phyloP scores from a whole-genome alignment of 2,797 vertebrate species.

The Valencia hispanica region DNA sequence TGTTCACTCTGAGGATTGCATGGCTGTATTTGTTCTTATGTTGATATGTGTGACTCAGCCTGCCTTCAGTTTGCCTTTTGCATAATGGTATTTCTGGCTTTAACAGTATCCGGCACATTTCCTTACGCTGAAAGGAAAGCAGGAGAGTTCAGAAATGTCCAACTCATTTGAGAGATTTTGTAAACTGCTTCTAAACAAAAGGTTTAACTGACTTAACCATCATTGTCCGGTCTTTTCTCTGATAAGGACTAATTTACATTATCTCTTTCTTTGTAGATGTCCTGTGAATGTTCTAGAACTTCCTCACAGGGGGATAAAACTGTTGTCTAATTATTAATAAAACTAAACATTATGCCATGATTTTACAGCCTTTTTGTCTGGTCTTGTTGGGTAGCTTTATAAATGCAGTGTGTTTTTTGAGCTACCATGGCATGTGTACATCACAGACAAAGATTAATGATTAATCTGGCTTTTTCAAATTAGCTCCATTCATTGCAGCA shows the following conservation, averaged over 20 bases:
- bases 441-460: slow-evolving; percentile 62
- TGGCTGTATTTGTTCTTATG: slow-evolving; percentile 71
- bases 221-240: not conserved
- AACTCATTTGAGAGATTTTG: slow-evolving; percentile 58
- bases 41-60: slow-evolving; percentile 72
- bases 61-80: slow-evolving; percentile 75
- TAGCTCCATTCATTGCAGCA: slow-evolving; percentile 28
- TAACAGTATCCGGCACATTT: slow-evolving; percentile 78
- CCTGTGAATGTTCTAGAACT: slow-evolving; percentile 10
- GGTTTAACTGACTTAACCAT: slow-evolving; percentile 53
- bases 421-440: slow-evolving; percentile 61
- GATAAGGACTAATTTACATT: slow-evolving; percentile 19
- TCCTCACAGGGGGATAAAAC: slow-evolving; percentile 3
- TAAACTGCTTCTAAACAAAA: slow-evolving; percentile 18
- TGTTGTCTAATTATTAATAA: slow-evolving; percentile 37
- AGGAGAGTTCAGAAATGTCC: slow-evolving; percentile 63
- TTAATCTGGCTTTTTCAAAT: slow-evolving; percentile 55
- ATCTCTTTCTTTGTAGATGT: slow-evolving; percentile 10
- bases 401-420: slow-evolving; percentile 34
- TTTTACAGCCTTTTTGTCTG: slow-evolving; percentile 39
- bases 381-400: not conserved
- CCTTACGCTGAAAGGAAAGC: slow-evolving; percentile 75
- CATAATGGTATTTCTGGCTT: slow-evolving; percentile 72
- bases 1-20: slow-evolving; percentile 69
- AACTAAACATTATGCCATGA: slow-evolving; percentile 10